Base-by-base conservation (phyloP, 2,113 vertebrate genomes). In the Leiothrix lutea region DNA sequence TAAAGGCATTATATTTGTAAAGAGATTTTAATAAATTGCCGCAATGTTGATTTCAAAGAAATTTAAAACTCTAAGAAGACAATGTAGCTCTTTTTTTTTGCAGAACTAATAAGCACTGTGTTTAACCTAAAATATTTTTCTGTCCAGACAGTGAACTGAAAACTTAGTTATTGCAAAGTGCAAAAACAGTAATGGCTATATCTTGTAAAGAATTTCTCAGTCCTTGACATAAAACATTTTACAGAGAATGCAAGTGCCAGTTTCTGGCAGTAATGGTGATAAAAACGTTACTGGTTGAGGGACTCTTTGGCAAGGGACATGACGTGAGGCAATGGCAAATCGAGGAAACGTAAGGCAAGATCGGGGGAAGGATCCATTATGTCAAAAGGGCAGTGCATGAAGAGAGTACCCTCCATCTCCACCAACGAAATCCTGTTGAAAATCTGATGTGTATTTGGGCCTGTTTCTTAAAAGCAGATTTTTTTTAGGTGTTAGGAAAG, bases 321-420 rank as follows among this genome's bases (percentile, higher is more conserved):
- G n/a, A 54, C 33, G 3, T 26, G 38, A 53, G 0, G 2, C 2
- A 3, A 38, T 12, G 10, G 23, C 20, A 61, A 31, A 20, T 20
- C 21, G 24, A 47, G 38, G 19, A 45, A 60, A 21, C 2, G 11
- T 5, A 58, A 35, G 28, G 31, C 36, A 40, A 25, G 12, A 11
- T 51, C n/a, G 28, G 8, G 20, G 9, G 16, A 26, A 7, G 9
- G 6, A 11, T 38, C n/a, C 4, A 9, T 9, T 25, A 15, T 21
- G 67, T 12, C 53, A 21, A 50, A 69, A 38, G 1, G 13, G 16
- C 5, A 38, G 51, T 6, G 17, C 21, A 26, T 8, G 9, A 47
- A 47, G 6, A 38, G 9, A 51, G 3, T 1, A 8, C 54, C 3
- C 8, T 40, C 42, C 13, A 11, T 8, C 22, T 47, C 24, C 23